Evolutionary conservation across 2,888 invertebrate species (phyloP), one percentile per base, ranked within the genome.

Genomic region (Ochropleura leucogaster): DNA sequence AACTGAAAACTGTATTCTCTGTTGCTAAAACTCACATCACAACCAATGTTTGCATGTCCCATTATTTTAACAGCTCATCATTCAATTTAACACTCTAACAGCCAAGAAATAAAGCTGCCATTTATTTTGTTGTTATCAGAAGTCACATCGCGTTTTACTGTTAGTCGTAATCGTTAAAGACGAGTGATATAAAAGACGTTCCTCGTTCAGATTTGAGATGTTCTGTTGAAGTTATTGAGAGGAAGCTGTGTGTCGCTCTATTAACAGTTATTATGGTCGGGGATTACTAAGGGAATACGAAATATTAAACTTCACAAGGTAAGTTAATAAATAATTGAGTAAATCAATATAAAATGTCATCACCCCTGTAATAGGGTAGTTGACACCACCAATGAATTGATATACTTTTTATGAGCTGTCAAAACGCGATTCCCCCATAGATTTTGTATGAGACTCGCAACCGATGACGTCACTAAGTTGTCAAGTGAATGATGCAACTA

Each of bases 131-230:
- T 72, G 68, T 74, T 73, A 72, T 70, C 68, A 81, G 77, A 79
- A 82, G 79, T 74, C 72, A 71, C 71, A 85, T 87, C 85, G 83
- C 80, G 87, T 87, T 89, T 87, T 77, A 88, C 83, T 88, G 72
- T 85, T 85, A 70, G 77, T 89, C 84, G 87, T 87, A 81, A 88
- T 88, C 87, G 89, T 89, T 91, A 88, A 91, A 87, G 76, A 81
- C 79, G 84, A 89, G 86, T 84, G 89, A 86, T 86, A 87, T 90
- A 90, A 90, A 88, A 87, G 83, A 79, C 80, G 85, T 75, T 81
- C 63, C 79, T 77, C 64, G 88, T 86, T 85, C 83, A 86, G 89
- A 87, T 88, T 90, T 87, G 84, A 71, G 81, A 78, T 77, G 79
- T 60, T 83, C 12, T 59, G 68, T 60, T 69, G 68, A 68, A 72